Evolutionary conservation across 2,113 vertebrate genomes (phyloP), one percentile per base, ranked within the genome.

Genomic region (Stictonetta naevosa): DNA sequence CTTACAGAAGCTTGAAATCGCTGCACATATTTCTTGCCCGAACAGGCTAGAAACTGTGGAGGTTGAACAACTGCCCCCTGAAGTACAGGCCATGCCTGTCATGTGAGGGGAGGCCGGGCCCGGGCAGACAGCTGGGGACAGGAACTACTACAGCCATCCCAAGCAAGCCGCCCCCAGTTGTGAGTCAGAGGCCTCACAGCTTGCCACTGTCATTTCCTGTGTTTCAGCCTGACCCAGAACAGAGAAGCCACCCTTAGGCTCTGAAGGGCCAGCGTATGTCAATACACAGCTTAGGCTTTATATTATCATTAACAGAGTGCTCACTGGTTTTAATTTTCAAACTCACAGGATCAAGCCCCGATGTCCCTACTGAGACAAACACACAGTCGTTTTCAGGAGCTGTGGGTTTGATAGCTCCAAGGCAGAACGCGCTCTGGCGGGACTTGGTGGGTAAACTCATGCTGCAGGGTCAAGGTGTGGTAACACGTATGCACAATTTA

Each of bases 61-160:
- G 74, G 75, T 72, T 62, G 55, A 92, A 48, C 55, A 28, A 95
- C 73, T 7, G 64, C 52, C 67, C 13, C 17, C 12, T 0, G 8
- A 67, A 71, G 80, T 53, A 25, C 4, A 3, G 80, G 59, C 86
- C n/a, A 7, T 74, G 67, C 28, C 69, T 8, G 42, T 13, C 75
- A 77, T 8, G 77, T 6, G 7, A 12, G n/a, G 83, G 22, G n/a
- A 81, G 56, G 60, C 72, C 59, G 48, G 78, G 85, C 92, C 72
- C 59, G 48, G 78, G 85, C 92, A 88, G 80, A 28, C 85, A 80
- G 93, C 88, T n/a, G 42, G 52, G 92, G 86, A 68, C 91, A 87
- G 94, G 94, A 91, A 76, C 93, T 25, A 26, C 93, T 56, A 48
- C 66, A 92, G 96, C 86, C 94, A 68, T 63, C 60, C 33, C 58